phyloP scores from a whole-genome alignment of 2,888 invertebrate species.

The Rhingia rostrata region DNA sequence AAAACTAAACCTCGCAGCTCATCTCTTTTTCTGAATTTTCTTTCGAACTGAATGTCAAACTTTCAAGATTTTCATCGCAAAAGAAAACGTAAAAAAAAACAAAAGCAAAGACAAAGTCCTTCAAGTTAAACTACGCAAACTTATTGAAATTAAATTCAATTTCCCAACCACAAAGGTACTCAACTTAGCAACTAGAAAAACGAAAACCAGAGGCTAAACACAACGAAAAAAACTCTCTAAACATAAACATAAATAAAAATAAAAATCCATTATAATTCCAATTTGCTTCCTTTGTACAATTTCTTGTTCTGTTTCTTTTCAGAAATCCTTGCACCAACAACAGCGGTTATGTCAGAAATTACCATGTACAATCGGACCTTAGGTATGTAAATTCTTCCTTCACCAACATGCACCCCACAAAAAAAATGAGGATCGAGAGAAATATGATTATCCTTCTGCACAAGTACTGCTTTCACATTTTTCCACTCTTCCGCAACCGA shows the following conservation, averaged over 20 bases:
- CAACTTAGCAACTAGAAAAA: neutral
- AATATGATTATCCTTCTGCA: constrained; percentile 71
- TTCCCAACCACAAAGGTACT: neutral
- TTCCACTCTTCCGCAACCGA: constrained; percentile 70
- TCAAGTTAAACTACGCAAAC: constrained; percentile 21
- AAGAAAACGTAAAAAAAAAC: neutral
- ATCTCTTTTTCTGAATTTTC: too few relatives aligned
- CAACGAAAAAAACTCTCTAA: constrained; percentile 3
- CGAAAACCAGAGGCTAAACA: neutral
- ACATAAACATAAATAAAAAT: constrained; percentile 21
- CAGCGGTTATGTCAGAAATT: constrained; percentile 86
- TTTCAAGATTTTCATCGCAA: too few relatives aligned
- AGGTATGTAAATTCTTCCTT: constrained; percentile 76
- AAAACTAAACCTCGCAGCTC: too few relatives aligned
- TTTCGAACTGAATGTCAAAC: too few relatives aligned
- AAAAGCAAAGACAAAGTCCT: neutral
- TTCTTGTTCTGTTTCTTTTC: constrained; percentile 78
- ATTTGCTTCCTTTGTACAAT: constrained; percentile 50
- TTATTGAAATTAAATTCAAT: constrained; percentile 40
- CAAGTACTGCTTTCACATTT: constrained; percentile 73
- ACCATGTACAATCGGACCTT: constrained; percentile 82
- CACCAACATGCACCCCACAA: constrained; percentile 1
- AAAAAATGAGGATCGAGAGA: neutral
- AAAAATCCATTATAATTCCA: constrained; percentile 65
- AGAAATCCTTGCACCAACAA: constrained; percentile 94